Evolutionary conservation across 1,140 invertebrate genomes (phyloP).

Genomic region (Drosophila micromelanica): DNA sequence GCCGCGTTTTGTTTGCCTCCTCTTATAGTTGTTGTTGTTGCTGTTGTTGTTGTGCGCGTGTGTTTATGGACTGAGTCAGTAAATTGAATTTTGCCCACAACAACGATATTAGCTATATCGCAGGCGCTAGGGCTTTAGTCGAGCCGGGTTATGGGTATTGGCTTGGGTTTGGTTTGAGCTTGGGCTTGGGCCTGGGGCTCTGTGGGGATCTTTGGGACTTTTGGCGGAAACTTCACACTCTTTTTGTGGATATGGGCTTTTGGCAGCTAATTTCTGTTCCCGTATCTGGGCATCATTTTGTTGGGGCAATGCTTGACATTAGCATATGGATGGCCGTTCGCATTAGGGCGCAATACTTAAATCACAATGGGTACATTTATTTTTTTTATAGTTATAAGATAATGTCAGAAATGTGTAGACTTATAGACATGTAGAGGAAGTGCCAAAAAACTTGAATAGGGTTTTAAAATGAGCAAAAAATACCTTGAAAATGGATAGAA

Average conservation of each 20-base stretch:
- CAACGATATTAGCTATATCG: conserved; percentile 79
- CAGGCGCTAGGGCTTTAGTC: conserved; percentile 17
- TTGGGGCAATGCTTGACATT: conserved; percentile 50
- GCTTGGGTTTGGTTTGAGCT: not conserved
- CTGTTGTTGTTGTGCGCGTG: conserved; percentile 32
- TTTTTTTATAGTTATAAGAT: not conserved
- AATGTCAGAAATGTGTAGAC: not conserved
- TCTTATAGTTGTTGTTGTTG: conserved; percentile 5
- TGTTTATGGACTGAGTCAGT: conserved; percentile 75
- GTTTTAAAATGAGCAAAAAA: too few relatives aligned
- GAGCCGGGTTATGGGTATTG: conserved; percentile 31
- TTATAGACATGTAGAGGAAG: not conserved
- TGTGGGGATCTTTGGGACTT: conserved; percentile 13
- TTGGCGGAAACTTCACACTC: conserved; percentile 22
- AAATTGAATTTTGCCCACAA: conserved; percentile 81
- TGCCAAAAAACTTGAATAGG: too few relatives aligned
- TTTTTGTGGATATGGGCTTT: conserved; percentile 10
- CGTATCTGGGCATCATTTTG: conserved; percentile 47
- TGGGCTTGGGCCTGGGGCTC: not conserved
- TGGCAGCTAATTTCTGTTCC: conserved; percentile 23
- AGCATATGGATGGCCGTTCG: conserved; percentile 58
- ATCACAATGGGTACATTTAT: conserved; percentile 17
- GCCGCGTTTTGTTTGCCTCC: conserved; percentile 46
- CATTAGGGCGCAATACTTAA: conserved; percentile 3
- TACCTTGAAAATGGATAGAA: too few relatives aligned